Conservation (phyloP, 2,888 invertebrate genomes). For the Rhodophaea formosa region DNA sequence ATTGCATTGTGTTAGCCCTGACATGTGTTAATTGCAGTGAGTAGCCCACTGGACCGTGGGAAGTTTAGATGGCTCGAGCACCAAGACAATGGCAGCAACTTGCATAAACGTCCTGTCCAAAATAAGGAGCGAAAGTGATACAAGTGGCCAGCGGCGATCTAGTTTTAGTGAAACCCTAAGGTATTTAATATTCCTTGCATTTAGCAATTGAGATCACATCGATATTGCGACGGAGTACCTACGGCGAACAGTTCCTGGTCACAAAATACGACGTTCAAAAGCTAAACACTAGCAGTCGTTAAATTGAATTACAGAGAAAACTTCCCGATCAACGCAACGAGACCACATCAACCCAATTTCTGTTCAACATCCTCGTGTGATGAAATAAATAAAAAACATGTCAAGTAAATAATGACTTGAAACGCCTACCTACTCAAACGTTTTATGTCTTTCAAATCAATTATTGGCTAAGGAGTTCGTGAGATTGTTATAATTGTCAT, state of each 20-base stretch:
- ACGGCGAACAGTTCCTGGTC: conserved; percentile 19
- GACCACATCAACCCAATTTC: neutral
- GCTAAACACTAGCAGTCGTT: conserved; percentile 5
- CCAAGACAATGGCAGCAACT: conserved; percentile 50
- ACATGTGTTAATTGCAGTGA: conserved; percentile 53
- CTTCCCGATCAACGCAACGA: conserved; percentile 6
- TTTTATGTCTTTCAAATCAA: neutral
- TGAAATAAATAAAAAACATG: neutral
- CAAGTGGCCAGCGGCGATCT: conserved; percentile 26
- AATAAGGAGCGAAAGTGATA: conserved; percentile 60
- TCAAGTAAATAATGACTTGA: neutral
- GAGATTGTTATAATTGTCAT: conserved; percentile 3
- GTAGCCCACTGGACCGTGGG: conserved; percentile 57
- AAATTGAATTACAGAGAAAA: neutral
- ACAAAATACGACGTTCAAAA: conserved; percentile 12
- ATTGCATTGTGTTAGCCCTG: conserved; percentile 39
- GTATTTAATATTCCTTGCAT: conserved; percentile 54
- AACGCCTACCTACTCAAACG: neutral
- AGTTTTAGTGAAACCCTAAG: conserved; percentile 40
- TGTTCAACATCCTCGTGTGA: neutral
- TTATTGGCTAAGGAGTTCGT: neutral
- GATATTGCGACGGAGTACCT: conserved; percentile 29
- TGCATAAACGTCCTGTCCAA: conserved; percentile 53
- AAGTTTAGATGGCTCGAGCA: conserved; percentile 40
- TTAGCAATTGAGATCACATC: conserved; percentile 49